Evolutionary conservation across 1,140 invertebrate genomes (phyloP).

Genomic region (Araneus ventricosus): DNA sequence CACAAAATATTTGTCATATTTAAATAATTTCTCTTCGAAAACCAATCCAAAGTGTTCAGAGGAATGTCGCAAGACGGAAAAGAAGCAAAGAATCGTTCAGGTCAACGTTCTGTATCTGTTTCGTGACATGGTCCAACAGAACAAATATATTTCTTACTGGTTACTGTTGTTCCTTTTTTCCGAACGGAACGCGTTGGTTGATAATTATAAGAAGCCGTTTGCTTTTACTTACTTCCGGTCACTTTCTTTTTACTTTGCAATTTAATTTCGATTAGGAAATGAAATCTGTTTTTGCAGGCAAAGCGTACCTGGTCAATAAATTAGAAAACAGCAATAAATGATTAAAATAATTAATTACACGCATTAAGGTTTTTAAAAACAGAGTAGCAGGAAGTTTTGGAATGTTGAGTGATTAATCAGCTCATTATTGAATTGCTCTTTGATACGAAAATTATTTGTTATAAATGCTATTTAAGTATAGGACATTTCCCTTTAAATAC

Average conservation of each 20-base stretch:
- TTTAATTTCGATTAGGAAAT: not conserved
- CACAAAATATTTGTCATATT: not conserved
- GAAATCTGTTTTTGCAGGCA: not conserved
- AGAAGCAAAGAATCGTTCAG: not conserved
- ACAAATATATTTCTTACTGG: not conserved
- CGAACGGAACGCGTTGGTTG: not conserved
- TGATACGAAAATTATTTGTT: too few species aligned
- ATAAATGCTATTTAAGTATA: too few species aligned
- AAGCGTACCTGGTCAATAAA: not conserved
- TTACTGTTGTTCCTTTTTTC: not conserved
- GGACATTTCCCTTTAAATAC: too few species aligned
- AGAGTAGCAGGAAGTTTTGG: too few species aligned
- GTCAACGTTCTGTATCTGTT: conserved; percentile 23
- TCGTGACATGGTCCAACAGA: not conserved
- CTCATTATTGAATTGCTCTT: too few species aligned
- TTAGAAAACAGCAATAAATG: not conserved
- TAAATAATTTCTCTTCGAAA: not conserved
- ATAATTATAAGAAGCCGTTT: not conserved
- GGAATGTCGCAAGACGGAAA: conserved; percentile 15
- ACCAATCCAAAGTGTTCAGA: not conserved
- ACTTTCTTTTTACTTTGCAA: not conserved
- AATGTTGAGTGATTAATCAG: too few species aligned
- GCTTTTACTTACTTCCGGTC: not conserved
- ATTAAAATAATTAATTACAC: not conserved
- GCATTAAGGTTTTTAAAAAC: not conserved